phyloP scores from a whole-genome alignment of 2,113 vertebrate species.

The Syngnathus floridae region DNA sequence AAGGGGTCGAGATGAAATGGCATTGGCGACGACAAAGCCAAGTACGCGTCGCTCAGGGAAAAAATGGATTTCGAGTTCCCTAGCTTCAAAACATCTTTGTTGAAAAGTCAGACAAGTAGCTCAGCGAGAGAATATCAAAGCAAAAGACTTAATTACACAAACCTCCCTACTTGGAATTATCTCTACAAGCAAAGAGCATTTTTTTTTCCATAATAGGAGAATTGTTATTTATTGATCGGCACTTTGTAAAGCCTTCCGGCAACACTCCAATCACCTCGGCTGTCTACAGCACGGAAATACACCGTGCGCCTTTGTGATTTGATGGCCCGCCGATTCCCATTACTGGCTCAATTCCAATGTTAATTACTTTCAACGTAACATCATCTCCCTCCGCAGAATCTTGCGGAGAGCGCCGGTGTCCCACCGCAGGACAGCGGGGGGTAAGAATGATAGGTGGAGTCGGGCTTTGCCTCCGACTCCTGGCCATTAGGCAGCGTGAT shows the following conservation, averaged over 20 bases:
- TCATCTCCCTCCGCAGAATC: conserved; percentile 43
- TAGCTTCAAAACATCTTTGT: neutral
- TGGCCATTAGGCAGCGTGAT: conserved; percentile 69
- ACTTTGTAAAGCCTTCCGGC: conserved; percentile 87
- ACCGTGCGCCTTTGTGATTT: conserved; percentile 69
- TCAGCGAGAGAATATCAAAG: conserved; percentile 1
- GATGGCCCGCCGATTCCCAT: conserved; percentile 59
- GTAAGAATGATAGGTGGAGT: conserved; percentile 44
- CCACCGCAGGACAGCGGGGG: conserved; percentile 55
- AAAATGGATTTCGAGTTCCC: no score
- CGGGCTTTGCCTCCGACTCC: conserved; percentile 45
- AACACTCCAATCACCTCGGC: conserved; percentile 87
- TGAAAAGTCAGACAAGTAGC: conserved; percentile 6
- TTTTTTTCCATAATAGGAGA: conserved; percentile 97
- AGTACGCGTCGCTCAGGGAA: no score
- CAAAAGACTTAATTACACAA: conserved; percentile 23
- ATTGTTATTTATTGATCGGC: conserved; percentile 97
- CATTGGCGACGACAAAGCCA: neutral
- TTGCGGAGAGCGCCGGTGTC: conserved; percentile 38
- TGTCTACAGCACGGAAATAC: conserved; percentile 86
- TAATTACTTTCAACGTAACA: conserved; percentile 62
- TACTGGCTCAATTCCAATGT: conserved; percentile 58
- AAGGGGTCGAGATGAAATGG: neutral
- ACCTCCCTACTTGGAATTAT: conserved; percentile 17
- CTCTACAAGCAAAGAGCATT: conserved; percentile 79